A percentile compares a stretch with the other conserved stretches of the same genome.
Evolutionary conservation across 2,888 invertebrate species (phyloP).

Genomic region (Parnassius apollo): DNA sequence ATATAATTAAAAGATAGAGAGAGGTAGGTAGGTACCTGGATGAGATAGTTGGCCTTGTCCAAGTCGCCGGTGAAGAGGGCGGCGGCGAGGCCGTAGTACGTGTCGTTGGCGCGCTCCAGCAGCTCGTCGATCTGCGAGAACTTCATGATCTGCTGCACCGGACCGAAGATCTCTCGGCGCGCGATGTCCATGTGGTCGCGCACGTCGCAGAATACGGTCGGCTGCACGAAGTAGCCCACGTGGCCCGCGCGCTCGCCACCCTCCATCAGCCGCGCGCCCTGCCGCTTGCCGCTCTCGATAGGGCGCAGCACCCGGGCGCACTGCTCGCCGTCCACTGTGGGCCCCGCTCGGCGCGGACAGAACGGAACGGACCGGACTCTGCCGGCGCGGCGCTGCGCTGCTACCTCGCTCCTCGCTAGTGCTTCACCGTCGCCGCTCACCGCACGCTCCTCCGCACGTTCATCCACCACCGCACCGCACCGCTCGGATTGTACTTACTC

Average conservation of each 20-base stretch:
- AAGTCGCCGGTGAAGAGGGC: slow-evolving; percentile 95
- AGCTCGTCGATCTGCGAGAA: slow-evolving; percentile 94
- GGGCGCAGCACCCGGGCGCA: slow-evolving; percentile 89
- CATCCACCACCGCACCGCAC: slow-evolving; percentile 39
- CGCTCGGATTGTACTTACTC: too few species aligned
- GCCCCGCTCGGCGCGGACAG: slow-evolving; percentile 90
- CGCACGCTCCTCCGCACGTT: slow-evolving; percentile 87
- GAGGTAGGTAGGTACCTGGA: slow-evolving; percentile 75
- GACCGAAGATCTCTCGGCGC: slow-evolving; percentile 91
- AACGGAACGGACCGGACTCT: slow-evolving; percentile 81
- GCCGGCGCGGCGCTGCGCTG: too few species aligned
- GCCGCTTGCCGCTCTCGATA: slow-evolving; percentile 89
- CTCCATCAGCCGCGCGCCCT: slow-evolving; percentile 91
- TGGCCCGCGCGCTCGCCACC: slow-evolving; percentile 87
- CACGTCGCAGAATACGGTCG: slow-evolving; percentile 94
- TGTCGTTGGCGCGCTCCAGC: slow-evolving; percentile 92
- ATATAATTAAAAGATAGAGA: not conserved
- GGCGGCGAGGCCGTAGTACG: slow-evolving; percentile 96
- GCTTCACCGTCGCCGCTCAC: slow-evolving; percentile 84
- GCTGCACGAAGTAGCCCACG: slow-evolving; percentile 91
- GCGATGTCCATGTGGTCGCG: slow-evolving; percentile 92
- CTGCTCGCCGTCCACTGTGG: slow-evolving; percentile 95
- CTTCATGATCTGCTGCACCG: slow-evolving; percentile 95
- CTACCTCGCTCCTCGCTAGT: too few species aligned
- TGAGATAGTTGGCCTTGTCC: slow-evolving; percentile 91